Percentiles rank a stretch among this genome's conserved stretches.
phyloP scores from a whole-genome alignment of 2,888 invertebrate genomes.

The Halictus ligatus region DNA sequence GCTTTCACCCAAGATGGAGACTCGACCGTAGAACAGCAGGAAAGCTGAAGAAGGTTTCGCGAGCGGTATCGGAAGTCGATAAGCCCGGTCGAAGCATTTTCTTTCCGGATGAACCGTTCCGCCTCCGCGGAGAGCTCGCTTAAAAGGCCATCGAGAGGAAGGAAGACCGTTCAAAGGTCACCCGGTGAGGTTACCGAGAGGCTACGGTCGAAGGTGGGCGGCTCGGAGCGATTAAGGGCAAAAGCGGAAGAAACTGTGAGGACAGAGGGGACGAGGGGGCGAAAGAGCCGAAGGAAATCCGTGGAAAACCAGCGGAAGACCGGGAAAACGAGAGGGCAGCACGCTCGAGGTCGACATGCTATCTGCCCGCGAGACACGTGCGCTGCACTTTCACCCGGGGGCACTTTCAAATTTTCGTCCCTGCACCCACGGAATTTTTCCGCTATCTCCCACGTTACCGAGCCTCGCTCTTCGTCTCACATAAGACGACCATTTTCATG shows the following conservation, averaged over 20 bases:
- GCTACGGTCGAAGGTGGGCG: not conserved
- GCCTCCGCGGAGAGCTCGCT: slow-evolving; percentile 39
- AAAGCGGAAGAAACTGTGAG: not conserved
- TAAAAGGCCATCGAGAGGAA: slow-evolving; percentile 61
- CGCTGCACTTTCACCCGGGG: slow-evolving; percentile 78
- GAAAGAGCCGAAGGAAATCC: slow-evolving; percentile 24
- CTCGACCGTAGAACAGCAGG: not conserved
- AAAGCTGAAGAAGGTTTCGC: not conserved
- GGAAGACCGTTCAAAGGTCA: slow-evolving; percentile 65
- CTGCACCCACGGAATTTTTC: slow-evolving; percentile 31
- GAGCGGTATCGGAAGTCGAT: slow-evolving; percentile 40
- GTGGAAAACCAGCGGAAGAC: slow-evolving; percentile 7
- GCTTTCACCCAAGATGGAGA: not conserved
- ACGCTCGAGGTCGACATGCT: slow-evolving; percentile 50
- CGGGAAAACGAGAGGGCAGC: slow-evolving; percentile 44
- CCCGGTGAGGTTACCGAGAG: not conserved
- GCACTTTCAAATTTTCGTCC: slow-evolving; percentile 81
- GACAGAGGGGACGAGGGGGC: not conserved
- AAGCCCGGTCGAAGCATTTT: slow-evolving; percentile 14
- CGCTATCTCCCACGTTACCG: not conserved
- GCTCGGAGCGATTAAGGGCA: slow-evolving; percentile 18
- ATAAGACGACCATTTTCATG: not conserved
- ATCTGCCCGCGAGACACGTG: slow-evolving; percentile 70
- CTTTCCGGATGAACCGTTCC: slow-evolving; percentile 55
- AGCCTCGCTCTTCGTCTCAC: not conserved